phyloP scores from a whole-genome alignment of 2,888 invertebrate genomes.

The Aradus depressus region DNA sequence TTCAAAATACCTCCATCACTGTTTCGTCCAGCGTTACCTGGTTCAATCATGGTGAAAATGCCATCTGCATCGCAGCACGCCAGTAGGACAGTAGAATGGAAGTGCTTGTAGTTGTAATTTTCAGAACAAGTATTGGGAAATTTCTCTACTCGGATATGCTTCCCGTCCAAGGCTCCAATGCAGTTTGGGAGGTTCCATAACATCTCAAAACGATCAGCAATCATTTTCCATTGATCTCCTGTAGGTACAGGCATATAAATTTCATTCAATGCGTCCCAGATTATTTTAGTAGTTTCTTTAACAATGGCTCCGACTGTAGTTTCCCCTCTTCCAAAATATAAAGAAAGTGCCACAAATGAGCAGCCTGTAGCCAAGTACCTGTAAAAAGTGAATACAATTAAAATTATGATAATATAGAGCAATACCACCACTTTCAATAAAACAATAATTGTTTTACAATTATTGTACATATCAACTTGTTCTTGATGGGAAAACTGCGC shows the following conservation, averaged over 20 bases:
- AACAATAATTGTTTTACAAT: too few relatives aligned
- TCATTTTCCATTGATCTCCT: too few relatives aligned
- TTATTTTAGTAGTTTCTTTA: too few relatives aligned
- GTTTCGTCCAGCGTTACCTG: constrained; percentile 33
- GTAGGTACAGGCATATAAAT: too few relatives aligned
- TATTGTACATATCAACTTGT: too few relatives aligned
- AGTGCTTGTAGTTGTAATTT: constrained; percentile 25
- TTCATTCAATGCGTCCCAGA: too few relatives aligned
- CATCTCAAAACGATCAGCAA: background rate
- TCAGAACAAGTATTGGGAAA: constrained; percentile 16
- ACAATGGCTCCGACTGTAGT: constrained; percentile 30
- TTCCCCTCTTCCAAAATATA: constrained; percentile 30
- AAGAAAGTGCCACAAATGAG: constrained; percentile 17
- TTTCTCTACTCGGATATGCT: constrained; percentile 1
- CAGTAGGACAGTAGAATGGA: constrained; percentile 33
- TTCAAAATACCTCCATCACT: constrained; percentile 34
- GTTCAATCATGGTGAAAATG: constrained; percentile 33
- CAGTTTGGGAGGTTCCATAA: constrained; percentile 3
- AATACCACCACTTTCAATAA: too few relatives aligned
- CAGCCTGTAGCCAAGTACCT: constrained; percentile 30
- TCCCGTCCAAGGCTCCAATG: background rate
- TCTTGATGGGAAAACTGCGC: too few relatives aligned
- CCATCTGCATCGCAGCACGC: constrained; percentile 33
- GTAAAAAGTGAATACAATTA: too few relatives aligned
- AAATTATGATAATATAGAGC: too few relatives aligned